Evolutionary conservation across 2,888 invertebrate species (phyloP), one percentile per base, ranked within the genome.

Genomic region (Tiliacea aurago): DNA sequence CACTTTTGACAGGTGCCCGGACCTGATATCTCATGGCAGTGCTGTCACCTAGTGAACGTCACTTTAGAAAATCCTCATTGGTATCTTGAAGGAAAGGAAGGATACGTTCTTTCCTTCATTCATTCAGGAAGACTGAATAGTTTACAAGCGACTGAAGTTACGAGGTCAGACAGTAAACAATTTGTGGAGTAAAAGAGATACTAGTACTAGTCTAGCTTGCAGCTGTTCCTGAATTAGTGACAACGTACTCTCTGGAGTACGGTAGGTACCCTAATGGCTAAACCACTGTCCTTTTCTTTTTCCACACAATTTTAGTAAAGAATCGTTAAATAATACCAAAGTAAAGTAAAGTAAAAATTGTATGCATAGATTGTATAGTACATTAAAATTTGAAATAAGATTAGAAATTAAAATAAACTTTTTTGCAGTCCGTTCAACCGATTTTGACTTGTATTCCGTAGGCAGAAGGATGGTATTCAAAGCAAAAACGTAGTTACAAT

Each of bases 151-250:
- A 0, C 33, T n/a, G 28, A 62, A 71, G 76, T 71, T 79, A 56
- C 71, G 71, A 79, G 13, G 28, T n/a, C 79, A 56, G 71, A 49
- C 23, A 18, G 43, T 37, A 41, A 78, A 68, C 75, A 55, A 72
- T 76, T 71, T 79, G 55, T 56, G 23, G 41, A 61, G 47, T 70
- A 49, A 47, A 55, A 56, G n/a, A 45, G 9, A 18, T 63, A 49
- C n/a, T 15, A 0, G 10, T n/a, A 33, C 41, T 15, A n/a, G 53
- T 15, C 61, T 62, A 28, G 15, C 49, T 55, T 55, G 41, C 15
- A 55, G 59, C 18, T 37, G 18, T 43, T 43, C 56, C 4, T 79
- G 72, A 79, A 71, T 76, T 62, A 79, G n/a, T 79, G 43, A 79
- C 20, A 37, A 37, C 13, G 28, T 56, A 41, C 56, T 47, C 18